These are phyloP conservation scores for Neopelma chrysocephalum DNA, from an alignment of 2,797 vertebrate species.

Conservation along the genomic window DNA sequence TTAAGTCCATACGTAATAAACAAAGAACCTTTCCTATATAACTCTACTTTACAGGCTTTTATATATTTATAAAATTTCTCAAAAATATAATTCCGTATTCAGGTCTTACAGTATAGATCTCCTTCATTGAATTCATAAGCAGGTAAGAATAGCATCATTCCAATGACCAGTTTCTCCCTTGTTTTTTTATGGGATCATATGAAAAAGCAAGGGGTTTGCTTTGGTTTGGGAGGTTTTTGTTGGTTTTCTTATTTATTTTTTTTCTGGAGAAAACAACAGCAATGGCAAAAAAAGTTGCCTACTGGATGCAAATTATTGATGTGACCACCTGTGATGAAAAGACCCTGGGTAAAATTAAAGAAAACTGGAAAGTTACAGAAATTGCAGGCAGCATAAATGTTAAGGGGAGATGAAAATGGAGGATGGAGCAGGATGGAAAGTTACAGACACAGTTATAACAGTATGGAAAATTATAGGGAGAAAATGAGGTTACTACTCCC, in stretches of 20 bases:
- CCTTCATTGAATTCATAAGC: not conserved
- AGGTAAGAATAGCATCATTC: not conserved
- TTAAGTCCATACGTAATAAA: not conserved
- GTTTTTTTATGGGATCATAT: not conserved
- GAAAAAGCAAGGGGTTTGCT: rapidly evolving
- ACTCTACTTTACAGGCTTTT: not conserved
- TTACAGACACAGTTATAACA: not conserved
- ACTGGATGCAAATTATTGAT: not conserved
- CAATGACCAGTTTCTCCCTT: not conserved
- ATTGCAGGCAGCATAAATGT: not conserved
- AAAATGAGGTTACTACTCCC: not conserved
- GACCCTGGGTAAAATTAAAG: not conserved
- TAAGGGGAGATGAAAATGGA: not conserved
- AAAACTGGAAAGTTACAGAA: not conserved
- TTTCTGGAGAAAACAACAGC: not conserved
- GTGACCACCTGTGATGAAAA: not conserved
- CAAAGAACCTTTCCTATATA: not conserved
- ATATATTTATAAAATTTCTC: not conserved
- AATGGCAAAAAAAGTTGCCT: not conserved
- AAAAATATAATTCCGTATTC: not conserved
- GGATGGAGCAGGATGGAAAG: not conserved
- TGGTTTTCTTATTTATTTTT: not conserved
- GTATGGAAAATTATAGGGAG: not conserved
- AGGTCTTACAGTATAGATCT: not conserved
- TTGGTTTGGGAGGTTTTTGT: not conserved